Evolutionary conservation across 2,113 vertebrate genomes (phyloP).

Genomic region (Sylvilagus bachmani): DNA sequence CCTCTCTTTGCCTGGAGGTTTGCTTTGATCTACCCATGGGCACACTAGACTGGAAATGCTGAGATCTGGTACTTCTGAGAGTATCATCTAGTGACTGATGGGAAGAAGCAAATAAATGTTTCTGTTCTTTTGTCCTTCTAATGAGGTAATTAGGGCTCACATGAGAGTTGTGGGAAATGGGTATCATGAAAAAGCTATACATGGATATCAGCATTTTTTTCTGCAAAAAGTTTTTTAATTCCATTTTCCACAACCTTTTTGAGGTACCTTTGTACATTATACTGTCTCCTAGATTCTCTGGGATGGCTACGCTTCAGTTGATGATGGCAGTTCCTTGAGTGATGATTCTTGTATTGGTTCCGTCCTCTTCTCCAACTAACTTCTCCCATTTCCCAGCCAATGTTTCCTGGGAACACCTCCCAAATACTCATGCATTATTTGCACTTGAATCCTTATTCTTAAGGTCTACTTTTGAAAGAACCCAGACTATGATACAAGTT

Average conservation of each 20-base stretch:
- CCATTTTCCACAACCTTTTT: too few relatives aligned
- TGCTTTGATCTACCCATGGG: not conserved
- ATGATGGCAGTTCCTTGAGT: not conserved
- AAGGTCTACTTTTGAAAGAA: conserved; percentile 28
- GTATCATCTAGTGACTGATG: not conserved
- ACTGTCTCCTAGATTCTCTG: not conserved
- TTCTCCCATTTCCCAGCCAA: not conserved
- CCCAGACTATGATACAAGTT: not conserved
- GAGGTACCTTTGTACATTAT: not conserved
- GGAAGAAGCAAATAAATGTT: not conserved
- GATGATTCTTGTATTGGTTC: not conserved
- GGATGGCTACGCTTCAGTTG: not conserved
- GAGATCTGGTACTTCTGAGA: not conserved
- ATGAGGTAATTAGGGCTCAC: not conserved
- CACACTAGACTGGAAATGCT: not conserved
- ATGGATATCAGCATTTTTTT: too few relatives aligned
- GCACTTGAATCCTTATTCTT: not conserved
- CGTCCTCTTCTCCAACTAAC: not conserved
- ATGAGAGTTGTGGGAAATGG: too few relatives aligned
- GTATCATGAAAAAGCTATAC: too few relatives aligned
- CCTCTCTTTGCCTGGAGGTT: not conserved
- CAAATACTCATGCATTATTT: conserved; percentile 19
- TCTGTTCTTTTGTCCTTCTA: not conserved
- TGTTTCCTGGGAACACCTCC: not conserved
- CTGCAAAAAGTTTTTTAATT: too few relatives aligned